These are phyloP conservation scores for Hylia prasina DNA, from an alignment of 2,113 vertebrate genomes.

Conservation along the genomic window DNA sequence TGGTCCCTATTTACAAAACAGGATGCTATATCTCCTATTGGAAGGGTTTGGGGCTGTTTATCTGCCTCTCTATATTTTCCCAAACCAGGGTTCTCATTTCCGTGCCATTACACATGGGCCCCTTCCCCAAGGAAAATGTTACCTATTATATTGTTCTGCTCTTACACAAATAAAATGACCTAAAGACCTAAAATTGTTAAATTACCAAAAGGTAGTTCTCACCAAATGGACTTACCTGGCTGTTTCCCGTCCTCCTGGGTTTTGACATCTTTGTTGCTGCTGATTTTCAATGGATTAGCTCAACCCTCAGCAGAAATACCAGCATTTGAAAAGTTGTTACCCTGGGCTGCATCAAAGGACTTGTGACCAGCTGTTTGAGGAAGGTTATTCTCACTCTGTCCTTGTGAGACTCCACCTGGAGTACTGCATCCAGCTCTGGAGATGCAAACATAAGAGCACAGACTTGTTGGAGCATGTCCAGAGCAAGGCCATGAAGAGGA, in stretches of 20 bases:
- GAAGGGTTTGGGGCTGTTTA: background rate
- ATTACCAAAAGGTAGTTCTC: background rate
- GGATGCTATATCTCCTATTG: fast-evolving
- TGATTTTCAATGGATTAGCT: conserved; percentile 26
- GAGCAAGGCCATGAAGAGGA: background rate
- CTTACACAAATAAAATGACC: background rate
- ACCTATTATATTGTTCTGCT: background rate
- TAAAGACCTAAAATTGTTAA: background rate
- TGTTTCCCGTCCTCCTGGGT: background rate
- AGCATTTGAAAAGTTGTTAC: background rate
- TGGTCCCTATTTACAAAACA: background rate
- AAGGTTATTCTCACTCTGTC: background rate
- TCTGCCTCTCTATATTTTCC: background rate
- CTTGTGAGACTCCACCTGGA: background rate
- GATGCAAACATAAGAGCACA: background rate
- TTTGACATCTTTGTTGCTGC: background rate
- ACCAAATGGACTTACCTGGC: background rate
- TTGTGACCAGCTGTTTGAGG: background rate
- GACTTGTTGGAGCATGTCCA: background rate
- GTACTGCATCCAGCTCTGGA: no score
- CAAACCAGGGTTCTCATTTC: background rate
- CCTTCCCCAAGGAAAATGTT: background rate
- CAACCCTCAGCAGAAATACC: background rate
- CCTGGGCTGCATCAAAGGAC: background rate
- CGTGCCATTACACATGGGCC: background rate